Evolutionary conservation across 2,113 vertebrate species (phyloP).

Genomic region (Petrocephalus zakoni): DNA sequence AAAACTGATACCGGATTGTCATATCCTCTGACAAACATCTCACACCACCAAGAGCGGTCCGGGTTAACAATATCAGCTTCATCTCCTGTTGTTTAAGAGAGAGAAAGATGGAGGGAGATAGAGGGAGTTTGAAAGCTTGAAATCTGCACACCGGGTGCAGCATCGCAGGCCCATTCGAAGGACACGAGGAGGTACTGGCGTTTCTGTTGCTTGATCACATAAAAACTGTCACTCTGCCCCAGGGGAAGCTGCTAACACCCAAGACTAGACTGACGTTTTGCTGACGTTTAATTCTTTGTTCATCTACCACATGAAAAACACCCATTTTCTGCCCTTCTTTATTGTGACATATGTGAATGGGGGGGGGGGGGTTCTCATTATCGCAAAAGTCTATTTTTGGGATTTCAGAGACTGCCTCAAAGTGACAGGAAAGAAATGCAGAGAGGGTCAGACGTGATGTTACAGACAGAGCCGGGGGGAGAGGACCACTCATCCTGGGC

Average conservation of each 20-base stretch:
- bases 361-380: not conserved
- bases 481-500: not conserved
- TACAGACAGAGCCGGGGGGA: not conserved
- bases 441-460: not conserved
- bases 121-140: not conserved
- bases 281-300: not conserved
- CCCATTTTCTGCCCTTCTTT: not conserved
- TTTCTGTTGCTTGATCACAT: not conserved
- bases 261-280: not conserved
- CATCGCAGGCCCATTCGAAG: not conserved
- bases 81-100: not conserved
- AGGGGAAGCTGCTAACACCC: not conserved
- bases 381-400: not conserved
- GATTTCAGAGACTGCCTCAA: not conserved
- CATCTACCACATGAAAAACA: not conserved
- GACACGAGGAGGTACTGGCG: not conserved
- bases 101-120: not conserved
- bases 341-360: not conserved
- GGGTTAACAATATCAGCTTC: not conserved
- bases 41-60: not conserved
- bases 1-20: not conserved
- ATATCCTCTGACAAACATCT: not conserved
- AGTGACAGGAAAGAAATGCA: not conserved
- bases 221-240: not conserved
- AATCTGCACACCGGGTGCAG: not conserved